A percentile compares a stretch with the other conserved stretches of the same genome.
Evolutionary conservation across 2,113 vertebrate species (phyloP).

Genomic region (Xiphorhynchus elegans): DNA sequence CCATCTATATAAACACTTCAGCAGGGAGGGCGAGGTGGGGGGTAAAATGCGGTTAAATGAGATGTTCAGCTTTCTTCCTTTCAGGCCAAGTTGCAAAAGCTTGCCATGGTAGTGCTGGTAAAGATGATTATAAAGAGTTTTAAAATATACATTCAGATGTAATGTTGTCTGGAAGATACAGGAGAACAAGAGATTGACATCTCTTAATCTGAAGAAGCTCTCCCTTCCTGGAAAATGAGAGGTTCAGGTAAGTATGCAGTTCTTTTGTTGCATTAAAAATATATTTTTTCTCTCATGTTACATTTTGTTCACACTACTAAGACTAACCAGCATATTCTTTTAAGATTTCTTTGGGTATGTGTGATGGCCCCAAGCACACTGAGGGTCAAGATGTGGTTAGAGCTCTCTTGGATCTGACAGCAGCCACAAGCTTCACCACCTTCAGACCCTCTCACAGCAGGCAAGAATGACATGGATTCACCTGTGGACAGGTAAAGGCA

Average conservation of each 20-base stretch:
- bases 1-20: not conserved
- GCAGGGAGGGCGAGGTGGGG: not conserved
- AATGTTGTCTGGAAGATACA: not conserved
- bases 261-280: not conserved
- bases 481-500: not conserved
- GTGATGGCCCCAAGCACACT: rapidly evolving
- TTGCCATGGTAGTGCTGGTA: not conserved
- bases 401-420: not conserved
- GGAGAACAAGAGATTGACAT: not conserved
- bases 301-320: not conserved
- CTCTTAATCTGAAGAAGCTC: not conserved
- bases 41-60: not conserved
- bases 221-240: not conserved
- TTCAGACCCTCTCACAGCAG: rapidly evolving
- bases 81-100: not conserved
- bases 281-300: not conserved
- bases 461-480: not conserved
- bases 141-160: not conserved
- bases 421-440: not conserved
- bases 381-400: not conserved
- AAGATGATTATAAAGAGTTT: not conserved
- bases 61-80: not conserved
- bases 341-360: not conserved
- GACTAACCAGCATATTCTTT: not conserved
- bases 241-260: not conserved